phyloP scores from a whole-genome alignment of 2,888 invertebrate genomes.

The Dasysyrphus albostriatus region DNA sequence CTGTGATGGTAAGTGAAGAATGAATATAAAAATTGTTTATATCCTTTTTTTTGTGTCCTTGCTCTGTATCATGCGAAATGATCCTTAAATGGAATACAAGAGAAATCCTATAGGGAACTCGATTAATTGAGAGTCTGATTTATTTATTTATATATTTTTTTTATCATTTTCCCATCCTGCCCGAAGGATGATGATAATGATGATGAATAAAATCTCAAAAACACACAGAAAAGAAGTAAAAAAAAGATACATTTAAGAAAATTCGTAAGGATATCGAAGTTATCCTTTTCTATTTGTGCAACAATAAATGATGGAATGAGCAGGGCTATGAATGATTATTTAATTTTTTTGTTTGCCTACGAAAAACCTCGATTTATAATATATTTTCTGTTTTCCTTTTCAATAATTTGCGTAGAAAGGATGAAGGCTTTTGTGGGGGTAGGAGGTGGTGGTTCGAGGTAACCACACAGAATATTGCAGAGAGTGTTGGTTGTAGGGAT shows the following conservation, averaged over 20 bases:
- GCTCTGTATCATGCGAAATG: not conserved
- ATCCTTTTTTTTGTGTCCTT: not conserved
- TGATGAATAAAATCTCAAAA: constrained; percentile 3
- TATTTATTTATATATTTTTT: constrained; percentile 47
- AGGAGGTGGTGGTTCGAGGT: not conserved
- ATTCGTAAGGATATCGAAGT: constrained; percentile 57
- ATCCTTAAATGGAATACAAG: constrained; percentile 47
- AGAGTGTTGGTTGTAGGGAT: not conserved
- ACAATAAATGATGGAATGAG: constrained; percentile 36
- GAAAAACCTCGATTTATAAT: constrained; percentile 26
- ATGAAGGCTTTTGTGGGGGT: not conserved
- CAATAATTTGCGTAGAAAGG: constrained; percentile 37
- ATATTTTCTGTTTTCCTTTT: constrained; percentile 32
- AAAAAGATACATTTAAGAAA: constrained; percentile 10
- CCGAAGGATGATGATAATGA: constrained; percentile 13
- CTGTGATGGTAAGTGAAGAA: constrained; percentile 91
- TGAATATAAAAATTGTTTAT: constrained; percentile 39
- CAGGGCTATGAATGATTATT: constrained; percentile 33
- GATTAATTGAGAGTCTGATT: constrained; percentile 70
- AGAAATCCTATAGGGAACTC: constrained; percentile 27
- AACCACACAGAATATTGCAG: not conserved
- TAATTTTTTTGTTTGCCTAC: not conserved
- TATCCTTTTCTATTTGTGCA: constrained; percentile 52
- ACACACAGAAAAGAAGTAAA: not conserved
- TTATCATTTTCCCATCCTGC: constrained; percentile 23